Evolutionary conservation across 2,888 invertebrate species (phyloP), one percentile per base, ranked within the genome.

Genomic region (Pheosia tremula): DNA sequence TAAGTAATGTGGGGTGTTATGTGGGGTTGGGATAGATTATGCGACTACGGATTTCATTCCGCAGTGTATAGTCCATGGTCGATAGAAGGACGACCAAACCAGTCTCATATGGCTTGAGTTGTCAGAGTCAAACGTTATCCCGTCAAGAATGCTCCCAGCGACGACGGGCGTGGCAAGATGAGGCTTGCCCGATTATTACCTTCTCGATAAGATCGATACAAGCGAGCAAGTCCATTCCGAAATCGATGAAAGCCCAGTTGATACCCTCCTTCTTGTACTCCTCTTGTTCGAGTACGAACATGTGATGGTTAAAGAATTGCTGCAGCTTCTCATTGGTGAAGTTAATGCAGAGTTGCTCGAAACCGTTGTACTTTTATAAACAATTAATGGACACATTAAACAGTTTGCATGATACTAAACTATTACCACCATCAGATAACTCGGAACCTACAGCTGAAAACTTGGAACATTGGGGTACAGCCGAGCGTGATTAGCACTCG

Each of bases 291-390:
- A 98, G 96, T 82, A 98, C 98, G 94, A 98, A 98, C 98, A 98
- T 98, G 96, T 98, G 97, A 89, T 98, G 98, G 95, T 98, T 98
- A 97, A 98, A 98, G 96, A 98, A 98, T 94, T 98, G 98, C 95
- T 99, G 98, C 85, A 98, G 96, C 94, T 98, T 98, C 95, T 98
- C 98, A 93, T 98, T 98, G 94, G 98, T 98, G 95, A 98, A 98
- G 96, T 98, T 98, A 96, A 98, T 98, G 95, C 98, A 98, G 90
- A 98, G 96, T 95, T 98, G 98, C 95, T 98, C 98, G 95, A 98
- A 98, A 94, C 98, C 98, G 96, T 98, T 98, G 96, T 86, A 97
- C 97, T 97, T 94, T 88, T 90, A 81, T 81, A 80, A 85, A 88
- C 75, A 89, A 88, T 81, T 87, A 81, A 76, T 61, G 53, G 68